These are phyloP conservation scores for Irena cyanogastra DNA, from an alignment of 2,113 vertebrate species.

Conservation along the genomic window DNA sequence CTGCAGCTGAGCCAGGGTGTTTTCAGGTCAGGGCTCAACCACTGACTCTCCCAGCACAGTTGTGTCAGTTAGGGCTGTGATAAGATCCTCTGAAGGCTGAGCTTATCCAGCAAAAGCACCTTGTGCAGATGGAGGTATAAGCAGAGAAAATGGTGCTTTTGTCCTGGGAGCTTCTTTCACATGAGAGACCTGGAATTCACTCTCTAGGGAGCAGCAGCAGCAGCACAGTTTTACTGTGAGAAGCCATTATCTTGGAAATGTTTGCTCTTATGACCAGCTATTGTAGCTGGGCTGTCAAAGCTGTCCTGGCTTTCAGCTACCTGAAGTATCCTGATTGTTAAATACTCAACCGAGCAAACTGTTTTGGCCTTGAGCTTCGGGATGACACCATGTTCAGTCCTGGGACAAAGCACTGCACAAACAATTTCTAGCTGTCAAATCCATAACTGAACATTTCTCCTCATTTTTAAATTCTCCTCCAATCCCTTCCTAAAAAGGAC, in stretches of 20 bases:
- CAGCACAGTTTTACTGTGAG: neutral
- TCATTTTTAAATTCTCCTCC: neutral
- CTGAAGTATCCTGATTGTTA: neutral
- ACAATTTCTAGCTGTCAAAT: neutral
- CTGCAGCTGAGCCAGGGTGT: neutral
- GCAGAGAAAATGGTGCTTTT: accelerated
- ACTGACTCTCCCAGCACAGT: neutral
- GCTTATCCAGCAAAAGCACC: neutral
- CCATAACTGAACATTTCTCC: neutral
- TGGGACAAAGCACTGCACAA: neutral
- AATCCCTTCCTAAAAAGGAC: neutral
- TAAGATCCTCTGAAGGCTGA: neutral
- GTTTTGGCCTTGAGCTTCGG: accelerated
- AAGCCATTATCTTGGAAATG: neutral
- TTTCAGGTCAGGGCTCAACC: neutral
- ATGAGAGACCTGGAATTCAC: neutral
- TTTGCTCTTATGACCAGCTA: neutral
- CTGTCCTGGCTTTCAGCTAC: neutral
- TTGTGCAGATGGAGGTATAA: neutral
- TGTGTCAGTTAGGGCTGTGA: neutral
- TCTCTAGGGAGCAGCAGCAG: neutral
- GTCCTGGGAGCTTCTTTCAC: neutral
- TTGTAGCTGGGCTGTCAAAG: neutral
- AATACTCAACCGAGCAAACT: neutral
- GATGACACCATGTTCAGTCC: neutral